Conservation (phyloP, 2,113 vertebrate genomes). For the Macquaria ambigua region DNA sequence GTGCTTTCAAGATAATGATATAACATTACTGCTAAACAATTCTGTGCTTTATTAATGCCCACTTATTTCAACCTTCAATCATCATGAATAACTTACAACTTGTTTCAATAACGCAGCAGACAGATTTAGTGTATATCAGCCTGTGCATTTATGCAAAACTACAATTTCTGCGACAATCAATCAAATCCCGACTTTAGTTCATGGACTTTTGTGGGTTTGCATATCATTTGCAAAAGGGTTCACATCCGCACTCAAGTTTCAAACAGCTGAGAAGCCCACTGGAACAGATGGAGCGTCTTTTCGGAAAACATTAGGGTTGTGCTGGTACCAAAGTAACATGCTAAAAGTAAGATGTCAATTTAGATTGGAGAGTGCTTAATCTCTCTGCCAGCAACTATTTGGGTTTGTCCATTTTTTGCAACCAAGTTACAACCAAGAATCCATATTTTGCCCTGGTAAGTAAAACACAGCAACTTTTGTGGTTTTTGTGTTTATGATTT, state of each 20-base stretch:
- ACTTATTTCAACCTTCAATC: not conserved
- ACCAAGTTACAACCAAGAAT: not conserved
- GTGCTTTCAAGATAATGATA: not conserved
- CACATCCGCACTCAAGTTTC: constrained; percentile 5
- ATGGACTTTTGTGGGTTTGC: constrained; percentile 23
- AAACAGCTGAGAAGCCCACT: not conserved
- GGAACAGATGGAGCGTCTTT: not conserved
- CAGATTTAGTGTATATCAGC: not conserved
- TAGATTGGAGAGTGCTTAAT: not conserved
- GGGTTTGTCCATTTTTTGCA: not conserved
- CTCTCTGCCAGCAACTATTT: not conserved
- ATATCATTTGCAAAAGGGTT: constrained; percentile 36
- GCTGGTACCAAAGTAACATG: not conserved
- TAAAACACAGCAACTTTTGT: not conserved
- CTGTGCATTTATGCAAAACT: constrained; percentile 17
- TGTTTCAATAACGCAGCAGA: not conserved
- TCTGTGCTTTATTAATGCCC: not conserved
- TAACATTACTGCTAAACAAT: not conserved
- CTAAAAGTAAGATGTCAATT: not conserved
- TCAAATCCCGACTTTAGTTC: not conserved
- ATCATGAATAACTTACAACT: not conserved
- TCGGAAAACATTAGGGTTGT: not conserved
- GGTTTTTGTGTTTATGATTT: not conserved
- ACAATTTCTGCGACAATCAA: not conserved
- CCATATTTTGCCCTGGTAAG: not conserved